Evolutionary conservation across 2,888 invertebrate genomes (phyloP), one percentile per base, ranked within the genome.

Genomic region (Galerucella calmariensis): DNA sequence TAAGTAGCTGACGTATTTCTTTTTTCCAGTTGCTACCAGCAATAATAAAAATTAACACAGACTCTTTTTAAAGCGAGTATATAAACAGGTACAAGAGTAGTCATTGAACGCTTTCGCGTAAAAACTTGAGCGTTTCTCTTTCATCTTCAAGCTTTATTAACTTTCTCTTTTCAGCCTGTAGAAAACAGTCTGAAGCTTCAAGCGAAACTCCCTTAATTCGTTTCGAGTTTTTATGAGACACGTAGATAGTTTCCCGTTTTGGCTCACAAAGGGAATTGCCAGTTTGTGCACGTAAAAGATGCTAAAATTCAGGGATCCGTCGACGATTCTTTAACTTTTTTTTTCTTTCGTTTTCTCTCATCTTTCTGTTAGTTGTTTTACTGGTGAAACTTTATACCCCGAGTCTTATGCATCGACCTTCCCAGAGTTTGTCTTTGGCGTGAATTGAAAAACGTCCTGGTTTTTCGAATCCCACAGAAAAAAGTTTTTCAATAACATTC

Each of bases 221-320:
- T 75, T 75, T 73, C 70, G 66, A 70, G 69, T 75, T 75, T 75
- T 75, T 73, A 73, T 70, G 69, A 67, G 73, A 73, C 75, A 75
- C 75, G 75, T 75, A 75, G 75, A 75, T 75, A 75, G 75, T 75
- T 75, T 74, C 74, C 68, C 73, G 66, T 66, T 73, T 69, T 67
- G 72, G 67, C 73, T 70, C 70, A 73, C 72, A 72, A 75, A 75
- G 73, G 73, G 73, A 75, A 75, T 75, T 75, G 73, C 73, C 71
- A 75, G 75, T 73, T 75, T 73, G 72, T 51, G 69, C 75, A 75
- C 75, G 75, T 73, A 74, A 75, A 68, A 75, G 73, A 75, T 73
- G 75, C 73, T 75, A 73, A 73, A 75, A 75, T 75, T 75, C 75
- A 75, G 67, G 75, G 70, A 67, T 69, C 72, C 61, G 69, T 69